Base-by-base conservation (phyloP, 23 tunicate species). In the Trididemnum miniatum region DNA sequence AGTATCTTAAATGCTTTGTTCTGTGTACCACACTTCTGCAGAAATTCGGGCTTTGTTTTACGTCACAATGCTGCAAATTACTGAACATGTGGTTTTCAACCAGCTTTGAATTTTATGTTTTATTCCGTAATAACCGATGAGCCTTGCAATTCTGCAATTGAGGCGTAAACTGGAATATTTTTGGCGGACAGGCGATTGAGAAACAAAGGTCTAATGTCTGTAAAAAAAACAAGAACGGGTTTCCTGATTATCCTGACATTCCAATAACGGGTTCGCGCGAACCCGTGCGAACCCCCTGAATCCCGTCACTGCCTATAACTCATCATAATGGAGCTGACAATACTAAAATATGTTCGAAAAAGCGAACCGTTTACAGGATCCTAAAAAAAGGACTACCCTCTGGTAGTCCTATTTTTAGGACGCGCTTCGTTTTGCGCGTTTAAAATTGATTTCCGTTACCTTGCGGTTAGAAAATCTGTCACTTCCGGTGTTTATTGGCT, bases 201-300 rank as follows among this genome's bases (percentile, higher is more conserved):
- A 62, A 62, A 62, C 67, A 62, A 62, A 62, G 67, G 67, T 62
- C 67, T 62, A 62, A 18, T 62, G 67, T 62, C 67, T 62, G 67
- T 62, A 62, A 62, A 62, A 62, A 27, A 62, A 62, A 62, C 67
- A 62, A 62, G 67, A 62, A 62, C 67, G 67, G 67, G 67, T 62
- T 62, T 25, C 24, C 67, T 62, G 67, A 62, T 62, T 62, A 62
- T 62, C 67, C 67, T 62, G 67, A 62, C 67, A 62, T 62, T 62
- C 67, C 67, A 62, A 62, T 22, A 62, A 62, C 67, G 67, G 67
- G 67, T 62, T 62, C 67, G 67, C 67, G 67, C 67, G 67, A 62
- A 62, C 67, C 67, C 67, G 67, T 62, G 67, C 67, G 67, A 62
- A 62, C 67, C 67, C n/a, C 67, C 67, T 62, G 67, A 62, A 62